phyloP scores from a whole-genome alignment of 2,888 invertebrate genomes.

The Ornithoptera priamus region DNA sequence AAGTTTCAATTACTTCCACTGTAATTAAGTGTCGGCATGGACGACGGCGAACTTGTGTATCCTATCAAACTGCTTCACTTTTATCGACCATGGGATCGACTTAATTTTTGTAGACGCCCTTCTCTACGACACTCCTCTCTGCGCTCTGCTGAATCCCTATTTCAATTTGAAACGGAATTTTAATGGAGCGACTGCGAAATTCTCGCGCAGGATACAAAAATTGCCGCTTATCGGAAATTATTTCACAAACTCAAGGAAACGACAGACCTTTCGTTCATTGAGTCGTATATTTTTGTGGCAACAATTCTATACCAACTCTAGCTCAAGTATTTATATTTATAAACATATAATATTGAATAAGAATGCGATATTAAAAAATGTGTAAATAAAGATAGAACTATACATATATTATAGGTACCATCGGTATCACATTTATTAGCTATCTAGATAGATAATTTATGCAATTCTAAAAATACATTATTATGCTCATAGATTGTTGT shows the following conservation, averaged over 20 bases:
- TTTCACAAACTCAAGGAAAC: constrained; percentile 9
- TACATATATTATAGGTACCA: too few relatives aligned
- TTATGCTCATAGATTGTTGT: too few relatives aligned
- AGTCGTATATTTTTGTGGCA: constrained; percentile 4
- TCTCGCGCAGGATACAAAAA: constrained; percentile 25
- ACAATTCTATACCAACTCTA: background rate
- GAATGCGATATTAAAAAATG: background rate
- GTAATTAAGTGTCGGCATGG: constrained; percentile 67
- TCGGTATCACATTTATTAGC: background rate
- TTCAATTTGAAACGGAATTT: constrained; percentile 44
- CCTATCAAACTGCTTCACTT: constrained; percentile 69
- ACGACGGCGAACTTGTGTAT: constrained; percentile 54
- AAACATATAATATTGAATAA: background rate
- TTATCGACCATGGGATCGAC: constrained; percentile 57
- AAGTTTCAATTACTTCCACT: constrained; percentile 69
- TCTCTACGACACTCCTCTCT: constrained; percentile 31
- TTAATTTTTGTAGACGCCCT: constrained; percentile 57
- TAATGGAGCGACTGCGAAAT: constrained; percentile 35
- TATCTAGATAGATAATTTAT: background rate
- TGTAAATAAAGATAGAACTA: background rate
- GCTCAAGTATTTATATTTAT: background rate
- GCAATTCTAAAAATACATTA: background rate
- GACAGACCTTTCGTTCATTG: constrained; percentile 9
- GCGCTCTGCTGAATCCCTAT: constrained; percentile 33
- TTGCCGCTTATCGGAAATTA: constrained; percentile 24